Conservation (phyloP, 2,113 vertebrate species). For the Falcunculus frontatus region DNA sequence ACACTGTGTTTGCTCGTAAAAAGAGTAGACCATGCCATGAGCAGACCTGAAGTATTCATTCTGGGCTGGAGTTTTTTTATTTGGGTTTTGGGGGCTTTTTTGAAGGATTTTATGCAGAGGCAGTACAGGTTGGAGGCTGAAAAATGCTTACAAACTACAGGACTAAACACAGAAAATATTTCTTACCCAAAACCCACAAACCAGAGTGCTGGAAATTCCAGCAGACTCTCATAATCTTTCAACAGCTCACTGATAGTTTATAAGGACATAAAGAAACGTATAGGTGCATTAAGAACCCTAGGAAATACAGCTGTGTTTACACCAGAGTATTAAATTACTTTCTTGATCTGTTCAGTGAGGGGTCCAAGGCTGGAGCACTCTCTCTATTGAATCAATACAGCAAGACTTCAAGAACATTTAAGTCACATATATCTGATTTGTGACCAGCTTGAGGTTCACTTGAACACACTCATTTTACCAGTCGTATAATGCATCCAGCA, state of each 20-base stretch:
- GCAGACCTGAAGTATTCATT: not conserved
- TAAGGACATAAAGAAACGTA: not conserved
- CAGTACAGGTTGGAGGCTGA: not conserved
- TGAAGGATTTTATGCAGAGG: not conserved
- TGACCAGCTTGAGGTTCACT: not conserved
- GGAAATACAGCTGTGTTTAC: not conserved
- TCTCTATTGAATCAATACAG: not conserved
- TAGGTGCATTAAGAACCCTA: not conserved
- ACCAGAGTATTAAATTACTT: not conserved
- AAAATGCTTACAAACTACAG: not conserved
- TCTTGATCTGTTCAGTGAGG: not conserved
- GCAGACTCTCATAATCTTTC: not conserved
- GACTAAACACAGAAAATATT: not conserved
- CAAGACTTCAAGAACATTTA: not conserved
- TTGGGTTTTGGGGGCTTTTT: rapidly evolving
- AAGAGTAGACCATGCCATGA: not conserved
- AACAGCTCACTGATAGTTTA: not conserved
- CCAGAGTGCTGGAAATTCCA: not conserved
- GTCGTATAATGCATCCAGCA: not conserved
- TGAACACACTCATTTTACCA: not conserved
- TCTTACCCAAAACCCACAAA: not conserved
- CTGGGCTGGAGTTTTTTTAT: rapidly evolving
- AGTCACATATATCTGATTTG: conserved; percentile 23
- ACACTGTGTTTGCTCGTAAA: not conserved
- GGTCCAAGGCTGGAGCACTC: not conserved